Conservation (phyloP, 2,797 vertebrate species). For the Amazona ochrocephala region DNA sequence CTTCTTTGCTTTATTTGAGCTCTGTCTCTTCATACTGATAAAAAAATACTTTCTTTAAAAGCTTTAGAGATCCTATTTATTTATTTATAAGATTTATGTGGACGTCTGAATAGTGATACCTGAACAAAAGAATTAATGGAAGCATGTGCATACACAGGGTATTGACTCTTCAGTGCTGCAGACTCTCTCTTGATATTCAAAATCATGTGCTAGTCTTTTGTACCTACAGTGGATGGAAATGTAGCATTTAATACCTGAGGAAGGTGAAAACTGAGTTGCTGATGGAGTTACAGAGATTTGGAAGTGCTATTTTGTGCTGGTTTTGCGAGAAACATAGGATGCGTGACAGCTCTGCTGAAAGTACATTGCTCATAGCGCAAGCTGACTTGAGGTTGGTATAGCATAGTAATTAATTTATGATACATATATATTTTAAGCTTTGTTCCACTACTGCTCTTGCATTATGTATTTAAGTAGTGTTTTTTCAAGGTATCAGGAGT, state of each 20-base stretch:
- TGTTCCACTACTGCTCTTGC: background rate
- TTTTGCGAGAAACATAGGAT: background rate
- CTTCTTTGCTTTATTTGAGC: background rate
- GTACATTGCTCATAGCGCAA: accelerated
- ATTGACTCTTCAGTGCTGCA: background rate
- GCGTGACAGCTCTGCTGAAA: background rate
- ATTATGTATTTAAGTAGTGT: background rate
- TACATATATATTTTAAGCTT: background rate
- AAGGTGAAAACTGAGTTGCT: background rate
- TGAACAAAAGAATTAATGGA: background rate
- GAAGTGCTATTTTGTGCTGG: background rate
- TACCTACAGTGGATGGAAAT: background rate
- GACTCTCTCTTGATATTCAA: background rate
- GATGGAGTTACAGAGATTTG: background rate
- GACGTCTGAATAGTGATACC: background rate
- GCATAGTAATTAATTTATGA: background rate
- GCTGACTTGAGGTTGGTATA: background rate
- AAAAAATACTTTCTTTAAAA: background rate
- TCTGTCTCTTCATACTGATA: background rate
- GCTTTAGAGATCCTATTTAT: background rate
- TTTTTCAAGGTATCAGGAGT: background rate
- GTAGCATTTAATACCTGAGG: background rate
- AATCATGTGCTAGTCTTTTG: background rate
- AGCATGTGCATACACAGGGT: background rate
- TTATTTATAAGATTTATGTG: background rate